Base-by-base conservation (phyloP, 2,797 vertebrate species). In the Acrossocheilus wenchowensis region DNA sequence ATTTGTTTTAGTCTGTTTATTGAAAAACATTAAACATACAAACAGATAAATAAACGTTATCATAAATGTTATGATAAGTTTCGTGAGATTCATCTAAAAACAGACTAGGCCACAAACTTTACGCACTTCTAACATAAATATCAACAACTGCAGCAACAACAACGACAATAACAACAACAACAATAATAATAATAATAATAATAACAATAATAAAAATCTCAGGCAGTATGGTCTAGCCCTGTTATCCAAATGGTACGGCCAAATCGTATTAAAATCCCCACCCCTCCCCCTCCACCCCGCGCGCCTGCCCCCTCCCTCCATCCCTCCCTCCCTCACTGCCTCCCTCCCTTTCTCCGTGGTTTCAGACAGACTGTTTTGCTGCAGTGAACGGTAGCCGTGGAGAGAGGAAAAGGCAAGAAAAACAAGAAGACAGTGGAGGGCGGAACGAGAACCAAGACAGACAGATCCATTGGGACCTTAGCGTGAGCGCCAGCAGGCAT, bases 331-430 rank as follows among this genome's bases (percentile, higher is more conserved):
- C 83, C 73, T 78, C 45, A 52, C 87, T 75, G 87, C 79, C 79
- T 82, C 88, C 90, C 90, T 88, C 90, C 87, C 71, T 82, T 68
- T 90, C 91, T 92, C 91, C 90, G 90, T 90, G 90, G 92, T 92
- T 93, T 93, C 94, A 94, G 93, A 95, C 94, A 93, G 95, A 94
- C 94, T 95, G 93, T 94, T 96, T 96, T 96, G 95, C 95, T 96
- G 95, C 95, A 96, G 95, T 96, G 94, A 95, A 93, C 95, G 94
- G 94, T 94, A 93, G 94, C 93, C 89, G 94, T 94, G 92, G 91
- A 89, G 92, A 92, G 91, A 86, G 83, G 48, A 89, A 80, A 87
- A 81, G 78, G 87, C 57, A 90, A 91, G 90, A 92, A 93, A 92
- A 91, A 93, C 90, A 93, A 92, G 90, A 87, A 94, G 86, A 84